Evolutionary conservation across 92 coral and sea anemone species (phyloP).

Genomic region (Phymanthus crucifer): DNA sequence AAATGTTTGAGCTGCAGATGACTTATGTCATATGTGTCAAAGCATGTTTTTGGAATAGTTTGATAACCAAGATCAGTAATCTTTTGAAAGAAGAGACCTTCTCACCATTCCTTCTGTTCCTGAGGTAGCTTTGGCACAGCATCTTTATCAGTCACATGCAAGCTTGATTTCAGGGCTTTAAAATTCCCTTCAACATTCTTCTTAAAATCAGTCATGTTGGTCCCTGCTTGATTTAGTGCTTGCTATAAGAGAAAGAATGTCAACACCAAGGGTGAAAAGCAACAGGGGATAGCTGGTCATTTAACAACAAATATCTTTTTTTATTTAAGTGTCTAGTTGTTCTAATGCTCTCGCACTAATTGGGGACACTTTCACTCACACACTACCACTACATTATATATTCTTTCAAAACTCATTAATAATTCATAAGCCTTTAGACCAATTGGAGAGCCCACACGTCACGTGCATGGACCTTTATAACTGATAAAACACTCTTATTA

Average conservation of each 20-base stretch:
- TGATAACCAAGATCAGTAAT: not conserved
- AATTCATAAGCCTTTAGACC: too few species aligned
- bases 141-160: conserved; percentile 77
- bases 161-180: conserved; percentile 75
- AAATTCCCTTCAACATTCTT: conserved; percentile 89
- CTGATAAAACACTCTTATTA: too few species aligned
- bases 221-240: conserved; percentile 89
- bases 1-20: too few species aligned
- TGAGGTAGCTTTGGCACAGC: conserved; percentile 87
- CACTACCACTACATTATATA: too few species aligned
- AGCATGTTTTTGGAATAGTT: not conserved
- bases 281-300: too few species aligned
- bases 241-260: conserved; percentile 49
- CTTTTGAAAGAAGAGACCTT: not conserved
- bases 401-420: too few species aligned
- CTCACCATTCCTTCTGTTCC: conserved; percentile 89
- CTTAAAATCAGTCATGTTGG: conserved; percentile 65
- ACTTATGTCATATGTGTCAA: not conserved
- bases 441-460: too few species aligned
- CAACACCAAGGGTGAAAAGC: not conserved
- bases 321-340: too few species aligned
- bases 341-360: too few species aligned
- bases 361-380: too few species aligned
- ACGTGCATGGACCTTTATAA: too few species aligned
- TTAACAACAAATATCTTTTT: too few species aligned